Conservation (phyloP, 2,888 invertebrate species). For the Hetaerina titia region DNA sequence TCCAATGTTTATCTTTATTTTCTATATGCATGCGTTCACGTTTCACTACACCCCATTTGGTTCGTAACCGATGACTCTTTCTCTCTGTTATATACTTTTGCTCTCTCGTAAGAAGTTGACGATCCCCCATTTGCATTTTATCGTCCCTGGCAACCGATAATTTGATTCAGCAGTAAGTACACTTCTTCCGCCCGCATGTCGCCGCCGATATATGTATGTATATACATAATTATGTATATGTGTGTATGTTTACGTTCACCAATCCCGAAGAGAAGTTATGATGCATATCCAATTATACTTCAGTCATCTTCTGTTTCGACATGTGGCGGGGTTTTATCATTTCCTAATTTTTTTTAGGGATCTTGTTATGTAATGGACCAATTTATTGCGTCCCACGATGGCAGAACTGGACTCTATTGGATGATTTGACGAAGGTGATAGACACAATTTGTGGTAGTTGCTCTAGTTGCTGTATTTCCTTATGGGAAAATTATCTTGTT, state of each 20-base stretch:
- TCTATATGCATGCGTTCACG: background rate
- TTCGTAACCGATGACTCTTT: background rate
- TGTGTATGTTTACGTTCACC: background rate
- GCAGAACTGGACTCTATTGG: background rate
- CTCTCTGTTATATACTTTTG: background rate
- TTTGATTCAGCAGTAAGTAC: conserved; percentile 3
- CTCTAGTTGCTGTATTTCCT: background rate
- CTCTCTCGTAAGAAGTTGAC: background rate
- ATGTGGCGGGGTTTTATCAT: background rate
- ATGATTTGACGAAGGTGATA: background rate
- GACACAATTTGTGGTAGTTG: background rate
- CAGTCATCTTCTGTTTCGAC: background rate
- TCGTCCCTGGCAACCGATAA: background rate
- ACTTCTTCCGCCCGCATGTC: background rate
- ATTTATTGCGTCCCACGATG: background rate
- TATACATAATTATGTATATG: no score
- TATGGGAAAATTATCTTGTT: background rate
- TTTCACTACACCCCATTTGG: background rate
- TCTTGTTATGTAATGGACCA: background rate
- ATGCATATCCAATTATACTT: background rate
- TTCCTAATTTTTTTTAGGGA: background rate
- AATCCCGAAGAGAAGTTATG: background rate
- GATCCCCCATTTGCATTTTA: conserved; percentile 6
- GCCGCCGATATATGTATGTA: background rate
- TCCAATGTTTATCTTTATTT: background rate